Base-by-base conservation (phyloP, 1,140 invertebrate genomes). In the Planococcus citri region DNA sequence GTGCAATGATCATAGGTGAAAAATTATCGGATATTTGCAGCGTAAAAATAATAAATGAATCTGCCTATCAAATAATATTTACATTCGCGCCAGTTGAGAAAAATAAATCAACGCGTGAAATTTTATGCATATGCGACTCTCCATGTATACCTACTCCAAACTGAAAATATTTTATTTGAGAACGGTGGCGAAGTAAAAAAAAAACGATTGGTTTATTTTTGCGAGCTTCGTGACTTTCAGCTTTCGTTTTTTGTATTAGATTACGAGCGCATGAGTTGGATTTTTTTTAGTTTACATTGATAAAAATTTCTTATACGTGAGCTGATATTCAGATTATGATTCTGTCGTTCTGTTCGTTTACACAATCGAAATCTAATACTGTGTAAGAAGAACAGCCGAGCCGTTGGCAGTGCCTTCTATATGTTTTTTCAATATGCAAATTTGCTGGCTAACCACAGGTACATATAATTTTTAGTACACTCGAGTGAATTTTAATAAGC, bases 261-360 rank as follows among this genome's bases (percentile, higher is more conserved):
- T 51, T 51, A 51, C 41, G 6, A 51, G 6, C 41, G 41, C 41
- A 51, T 51, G 41, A 51, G 41, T 51, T 51, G 41, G 41, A 20
- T 51, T 51, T 51, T 51, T 51, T 51, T 51, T 51, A 51, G 41
- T 51, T 51, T 51, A 51, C 41, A 51, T 51, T 51, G 41, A 51
- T 51, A 17, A 51, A n/a, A 51, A 51, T 51, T 51, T 51, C 41
- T 51, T 51, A 6, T 51, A 51, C 41, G 41, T 51, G 41, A 51
- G 41, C 17, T 51, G 41, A n/a, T 51, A 51, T 51, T 51, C 41
- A 20, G 41, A 51, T 51, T 51, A 51, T 51, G 41, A 51, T 51
- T 51, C 41, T 51, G 41, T 51, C 41, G 41, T 51, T 51, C 41
- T 2, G 17, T 51, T 51, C 41, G 41, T 51, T 51, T 51, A 51